Evolutionary conservation across 2,888 invertebrate genomes (phyloP), one percentile per base, ranked within the genome.

Genomic region (Eurytoma adleriae): DNA sequence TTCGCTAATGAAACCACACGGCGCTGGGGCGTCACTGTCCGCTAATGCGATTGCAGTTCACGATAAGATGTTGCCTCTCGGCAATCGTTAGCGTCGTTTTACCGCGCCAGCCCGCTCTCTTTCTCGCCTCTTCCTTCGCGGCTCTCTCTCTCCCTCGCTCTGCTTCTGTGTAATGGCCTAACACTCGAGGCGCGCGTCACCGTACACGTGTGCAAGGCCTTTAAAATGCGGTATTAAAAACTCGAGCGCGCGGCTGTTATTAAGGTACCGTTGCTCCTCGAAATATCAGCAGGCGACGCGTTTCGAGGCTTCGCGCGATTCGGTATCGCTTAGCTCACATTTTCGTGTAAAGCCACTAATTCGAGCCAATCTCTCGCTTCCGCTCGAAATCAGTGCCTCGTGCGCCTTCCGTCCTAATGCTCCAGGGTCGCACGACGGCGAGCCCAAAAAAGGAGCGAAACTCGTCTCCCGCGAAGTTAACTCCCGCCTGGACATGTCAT

Each of bases 1-100:
- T 88, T 88, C 89, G 86, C 88, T 89, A 90, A 90, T 89, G 89
- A 89, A 90, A 87, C 85, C 86, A 84, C 84, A 85, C 84, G 80
- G 84, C 82, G 83, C 85, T 85, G 86, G 88, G 88, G 88, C 87
- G 88, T 87, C 87, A 87, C 87, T 87, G 89, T 88, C 87, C 86
- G 87, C 87, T 89, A 88, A 88, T 89, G 89, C 86, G 89, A 89
- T 88, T 87, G 87, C 85, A 87, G 85, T 85, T 86, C 85, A 82
- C 86, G 89, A 89, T 89, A 89, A 88, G 88, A 86, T 85, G 85
- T 78, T 82, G 85, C 84, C 84, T 84, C 85, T 85, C 83, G 86
- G 87, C 87, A 87, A 89, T 90, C 89, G 88, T 89, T 89, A 88
- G 85, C 86, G 85, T 87, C 84, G 83, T 86, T 86, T 86, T 85